Evolutionary conservation across 2,797 vertebrate genomes (phyloP).

Genomic region (Cynopterus sphinx): DNA sequence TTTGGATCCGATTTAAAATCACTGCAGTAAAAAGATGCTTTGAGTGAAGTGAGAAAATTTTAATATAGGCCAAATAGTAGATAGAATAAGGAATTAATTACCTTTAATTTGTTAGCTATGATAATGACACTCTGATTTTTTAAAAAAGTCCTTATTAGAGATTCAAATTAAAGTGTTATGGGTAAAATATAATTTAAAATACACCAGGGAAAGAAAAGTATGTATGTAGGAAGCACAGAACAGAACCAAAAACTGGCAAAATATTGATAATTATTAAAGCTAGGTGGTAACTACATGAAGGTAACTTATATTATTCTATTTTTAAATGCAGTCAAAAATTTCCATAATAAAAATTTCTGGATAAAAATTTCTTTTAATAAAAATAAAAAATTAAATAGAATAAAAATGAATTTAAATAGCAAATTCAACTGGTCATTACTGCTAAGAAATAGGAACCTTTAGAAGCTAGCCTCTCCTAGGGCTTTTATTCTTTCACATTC

Average conservation of each 20-base stretch:
- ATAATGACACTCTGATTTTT: not conserved
- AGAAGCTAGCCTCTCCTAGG: not conserved
- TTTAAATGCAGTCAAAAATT: not conserved
- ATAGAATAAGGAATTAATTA: not conserved
- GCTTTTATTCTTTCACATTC: not conserved
- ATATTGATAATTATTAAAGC: slow-evolving; percentile 7
- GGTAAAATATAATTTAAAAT: not conserved
- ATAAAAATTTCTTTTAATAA: not conserved
- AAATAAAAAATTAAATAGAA: not conserved
- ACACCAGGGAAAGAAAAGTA: not conserved
- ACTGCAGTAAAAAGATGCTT: not conserved
- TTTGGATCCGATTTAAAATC: not conserved
- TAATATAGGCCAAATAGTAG: not conserved
- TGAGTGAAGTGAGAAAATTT: not conserved
- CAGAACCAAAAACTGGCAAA: not conserved
- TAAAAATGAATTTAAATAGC: not conserved
- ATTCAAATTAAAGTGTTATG: not conserved
- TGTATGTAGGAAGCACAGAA: not conserved
- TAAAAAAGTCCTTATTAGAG: not conserved
- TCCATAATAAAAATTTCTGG: not conserved
- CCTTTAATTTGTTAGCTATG: not conserved
- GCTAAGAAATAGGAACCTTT: not conserved
- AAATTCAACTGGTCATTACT: not conserved
- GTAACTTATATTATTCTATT: not conserved
- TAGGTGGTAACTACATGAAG: not conserved